phyloP scores from a whole-genome alignment of 2,888 invertebrate species.

The Petrolisthes cinctipes region DNA sequence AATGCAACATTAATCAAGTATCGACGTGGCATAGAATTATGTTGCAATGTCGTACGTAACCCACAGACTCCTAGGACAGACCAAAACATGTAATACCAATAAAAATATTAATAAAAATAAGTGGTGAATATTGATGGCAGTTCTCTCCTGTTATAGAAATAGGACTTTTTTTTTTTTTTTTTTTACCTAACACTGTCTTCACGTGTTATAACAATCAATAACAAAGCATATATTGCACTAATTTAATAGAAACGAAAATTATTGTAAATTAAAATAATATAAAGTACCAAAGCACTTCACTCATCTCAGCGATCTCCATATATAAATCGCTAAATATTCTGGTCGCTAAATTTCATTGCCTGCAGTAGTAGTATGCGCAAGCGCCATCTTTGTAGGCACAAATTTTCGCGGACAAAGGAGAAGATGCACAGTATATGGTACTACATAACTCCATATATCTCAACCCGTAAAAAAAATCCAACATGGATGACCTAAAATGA shows the following conservation, averaged over 20 bases:
- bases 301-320: neutral
- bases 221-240: neutral
- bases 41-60: too few species aligned
- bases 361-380: slow-evolving; percentile 8
- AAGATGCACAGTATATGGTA: slow-evolving; percentile 17
- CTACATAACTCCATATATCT: neutral
- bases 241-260: neutral
- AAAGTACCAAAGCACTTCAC: neutral
- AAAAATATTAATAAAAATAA: neutral
- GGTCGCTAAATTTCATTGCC: neutral
- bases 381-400: slow-evolving; percentile 33
- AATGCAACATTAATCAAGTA: too few species aligned
- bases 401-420: slow-evolving; percentile 57
- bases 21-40: too few species aligned
- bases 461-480: neutral
- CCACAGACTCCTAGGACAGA: too few species aligned
- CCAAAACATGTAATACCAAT: too few species aligned
- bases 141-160: neutral
- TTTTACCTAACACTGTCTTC: neutral
- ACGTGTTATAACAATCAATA: neutral
- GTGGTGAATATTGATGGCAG: neutral
- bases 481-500: neutral
- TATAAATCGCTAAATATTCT: slow-evolving; percentile 1
- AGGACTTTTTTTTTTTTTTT: neutral
- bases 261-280: neutral